phyloP scores from a whole-genome alignment of 2,113 vertebrate genomes.

The Rhinopomastus cyanomelas region DNA sequence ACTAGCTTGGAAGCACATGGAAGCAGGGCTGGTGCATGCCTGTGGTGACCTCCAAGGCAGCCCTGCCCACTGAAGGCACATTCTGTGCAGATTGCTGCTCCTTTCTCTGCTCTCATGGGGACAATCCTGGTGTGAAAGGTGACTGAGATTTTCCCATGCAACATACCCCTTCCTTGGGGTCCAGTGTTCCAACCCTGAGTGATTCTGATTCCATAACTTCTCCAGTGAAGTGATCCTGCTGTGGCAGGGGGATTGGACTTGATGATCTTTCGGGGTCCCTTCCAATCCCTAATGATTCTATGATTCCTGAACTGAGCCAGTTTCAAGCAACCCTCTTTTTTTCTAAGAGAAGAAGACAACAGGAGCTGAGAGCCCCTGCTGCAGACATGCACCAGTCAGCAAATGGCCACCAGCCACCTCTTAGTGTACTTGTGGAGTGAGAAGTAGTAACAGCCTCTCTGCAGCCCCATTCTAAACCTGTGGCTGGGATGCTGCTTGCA shows the following conservation, averaged over 20 bases:
- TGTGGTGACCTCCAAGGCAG: not conserved
- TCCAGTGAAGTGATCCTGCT: too few species aligned
- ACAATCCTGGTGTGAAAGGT: not conserved
- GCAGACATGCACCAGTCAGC: not conserved
- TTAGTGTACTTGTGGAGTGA: not conserved
- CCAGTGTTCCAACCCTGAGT: too few species aligned
- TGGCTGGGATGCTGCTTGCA: not conserved
- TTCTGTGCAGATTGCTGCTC: not conserved
- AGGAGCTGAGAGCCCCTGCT: not conserved
- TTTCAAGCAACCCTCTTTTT: not conserved
- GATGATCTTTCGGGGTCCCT: too few species aligned
- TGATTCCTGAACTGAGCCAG: not conserved
- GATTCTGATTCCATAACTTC: too few species aligned
- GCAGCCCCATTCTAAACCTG: rapidly evolving
- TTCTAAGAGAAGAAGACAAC: not conserved
- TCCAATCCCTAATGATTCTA: too few species aligned
- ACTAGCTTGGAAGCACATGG: not conserved
- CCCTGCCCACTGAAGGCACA: not conserved
- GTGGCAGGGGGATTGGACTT: too few species aligned
- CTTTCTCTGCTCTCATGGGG: not conserved
- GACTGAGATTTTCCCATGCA: not conserved
- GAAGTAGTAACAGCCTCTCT: not conserved
- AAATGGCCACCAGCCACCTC: rapidly evolving
- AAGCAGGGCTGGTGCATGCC: rapidly evolving
- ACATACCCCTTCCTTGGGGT: not conserved